These are phyloP conservation scores for Leptestheria dahalacensis DNA, from an alignment of 1,140 invertebrate genomes.

Conservation along the genomic window DNA sequence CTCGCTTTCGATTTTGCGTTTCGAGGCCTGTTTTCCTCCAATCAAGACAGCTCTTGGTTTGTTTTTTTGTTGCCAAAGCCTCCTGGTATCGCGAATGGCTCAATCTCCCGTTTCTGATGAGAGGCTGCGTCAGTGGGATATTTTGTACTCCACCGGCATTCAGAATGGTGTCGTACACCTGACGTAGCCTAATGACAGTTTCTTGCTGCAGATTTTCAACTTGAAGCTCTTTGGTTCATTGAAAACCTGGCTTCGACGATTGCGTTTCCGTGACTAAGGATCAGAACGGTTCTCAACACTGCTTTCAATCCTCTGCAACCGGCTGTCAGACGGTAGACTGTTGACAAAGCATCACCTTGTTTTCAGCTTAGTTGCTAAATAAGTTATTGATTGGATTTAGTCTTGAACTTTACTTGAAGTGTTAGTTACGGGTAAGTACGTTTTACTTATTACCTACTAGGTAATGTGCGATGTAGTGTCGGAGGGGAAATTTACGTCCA, in stretches of 20 bases:
- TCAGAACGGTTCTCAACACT: not conserved
- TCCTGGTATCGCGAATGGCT: not conserved
- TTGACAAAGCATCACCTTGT: no score
- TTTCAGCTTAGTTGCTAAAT: no score
- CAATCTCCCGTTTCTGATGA: not conserved
- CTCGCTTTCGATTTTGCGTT: not conserved
- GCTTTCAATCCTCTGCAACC: not conserved
- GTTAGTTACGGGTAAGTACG: no score
- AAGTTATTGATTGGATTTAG: no score
- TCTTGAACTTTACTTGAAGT: no score
- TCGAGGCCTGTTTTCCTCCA: not conserved
- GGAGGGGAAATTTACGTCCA: no score
- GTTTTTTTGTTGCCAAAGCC: not conserved
- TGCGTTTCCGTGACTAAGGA: not conserved
- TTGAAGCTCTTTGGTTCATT: conserved; percentile 8
- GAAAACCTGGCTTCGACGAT: not conserved
- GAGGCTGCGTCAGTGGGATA: not conserved
- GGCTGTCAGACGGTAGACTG: no score
- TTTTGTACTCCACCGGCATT: not conserved
- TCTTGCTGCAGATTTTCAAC: conserved; percentile 7
- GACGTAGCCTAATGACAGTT: not conserved
- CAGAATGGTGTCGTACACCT: conserved; percentile 1
- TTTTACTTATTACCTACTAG: no score
- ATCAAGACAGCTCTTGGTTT: not conserved
- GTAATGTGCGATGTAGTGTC: no score